Conservation (phyloP, 2,888 invertebrate species). For the Nesidiocoris tenuis region DNA sequence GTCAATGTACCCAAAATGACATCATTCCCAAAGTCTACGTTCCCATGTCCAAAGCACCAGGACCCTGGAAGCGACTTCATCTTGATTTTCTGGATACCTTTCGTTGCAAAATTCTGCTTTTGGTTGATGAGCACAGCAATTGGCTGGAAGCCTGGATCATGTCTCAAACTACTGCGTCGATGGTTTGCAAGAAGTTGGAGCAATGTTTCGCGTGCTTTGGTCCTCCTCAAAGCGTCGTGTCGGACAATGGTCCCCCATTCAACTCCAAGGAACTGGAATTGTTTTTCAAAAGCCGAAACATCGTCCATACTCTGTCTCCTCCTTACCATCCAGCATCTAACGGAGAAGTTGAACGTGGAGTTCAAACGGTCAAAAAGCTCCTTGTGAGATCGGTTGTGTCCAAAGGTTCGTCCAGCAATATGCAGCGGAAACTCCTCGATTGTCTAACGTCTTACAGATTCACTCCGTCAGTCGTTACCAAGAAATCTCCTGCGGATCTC, state of each 20-base stretch:
- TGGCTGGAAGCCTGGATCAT: not conserved
- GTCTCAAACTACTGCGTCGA: not conserved
- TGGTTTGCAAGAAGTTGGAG: not conserved
- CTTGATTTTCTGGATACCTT: slow-evolving; percentile 13
- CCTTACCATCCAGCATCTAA: slow-evolving; percentile 1
- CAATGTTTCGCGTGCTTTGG: slow-evolving; percentile 19
- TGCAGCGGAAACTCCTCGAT: not conserved
- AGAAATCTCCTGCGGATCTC: not conserved
- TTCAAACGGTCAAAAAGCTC: not conserved
- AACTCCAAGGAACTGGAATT: not conserved
- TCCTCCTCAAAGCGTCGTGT: not conserved
- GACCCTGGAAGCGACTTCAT: slow-evolving; percentile 7
- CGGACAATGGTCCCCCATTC: slow-evolving; percentile 23
- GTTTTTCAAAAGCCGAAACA: not conserved
- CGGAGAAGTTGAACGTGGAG: not conserved
- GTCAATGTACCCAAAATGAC: slow-evolving; percentile 10
- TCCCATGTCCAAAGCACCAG: not conserved
- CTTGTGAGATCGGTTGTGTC: not conserved
- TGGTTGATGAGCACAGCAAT: not conserved
- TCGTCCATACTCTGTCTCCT: not conserved
- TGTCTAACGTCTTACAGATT: not conserved
- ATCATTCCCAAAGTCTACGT: not conserved
- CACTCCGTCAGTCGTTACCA: not conserved
- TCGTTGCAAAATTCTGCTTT: not conserved
- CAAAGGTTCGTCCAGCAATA: too few relatives aligned